These are phyloP conservation scores for Drosophila orena DNA, from an alignment of 1,140 invertebrate species.

Conservation along the genomic window DNA sequence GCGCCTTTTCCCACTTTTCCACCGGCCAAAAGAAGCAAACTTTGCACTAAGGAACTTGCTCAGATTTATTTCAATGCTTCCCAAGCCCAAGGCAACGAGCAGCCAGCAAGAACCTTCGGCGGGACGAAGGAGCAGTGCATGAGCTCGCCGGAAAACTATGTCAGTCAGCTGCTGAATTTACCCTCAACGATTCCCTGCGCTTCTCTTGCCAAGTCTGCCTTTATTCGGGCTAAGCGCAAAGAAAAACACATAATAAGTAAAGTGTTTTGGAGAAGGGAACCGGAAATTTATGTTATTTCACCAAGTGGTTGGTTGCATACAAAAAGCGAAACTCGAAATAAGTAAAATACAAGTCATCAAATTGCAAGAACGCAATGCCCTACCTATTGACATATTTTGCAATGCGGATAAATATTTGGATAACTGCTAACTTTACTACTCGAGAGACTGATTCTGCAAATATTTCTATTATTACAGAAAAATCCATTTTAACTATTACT, in stretches of 20 bases:
- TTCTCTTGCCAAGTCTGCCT: conserved; percentile 16
- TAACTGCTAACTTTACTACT: not conserved
- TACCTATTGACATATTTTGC: not conserved
- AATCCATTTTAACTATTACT: no score
- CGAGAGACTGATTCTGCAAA: no score
- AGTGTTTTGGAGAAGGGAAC: conserved; percentile 50
- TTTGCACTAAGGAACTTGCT: conserved; percentile 58
- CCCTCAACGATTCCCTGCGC: not conserved
- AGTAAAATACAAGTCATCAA: conserved; percentile 24
- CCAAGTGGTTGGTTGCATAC: conserved; percentile 59
- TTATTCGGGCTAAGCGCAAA: conserved; percentile 52
- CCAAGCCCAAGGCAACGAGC: conserved; percentile 35
- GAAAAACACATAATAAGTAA: conserved; percentile 70
- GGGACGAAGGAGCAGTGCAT: conserved; percentile 22
- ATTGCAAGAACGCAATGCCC: no score
- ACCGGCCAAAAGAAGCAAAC: conserved; percentile 40
- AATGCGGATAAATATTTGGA: not conserved
- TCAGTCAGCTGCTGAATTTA: conserved; percentile 44
- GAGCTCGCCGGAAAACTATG: conserved; percentile 46
- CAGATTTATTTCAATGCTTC: conserved; percentile 75
- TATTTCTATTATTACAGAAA: no score
- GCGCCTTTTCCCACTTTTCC: conserved; percentile 7
- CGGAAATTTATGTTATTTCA: conserved; percentile 68
- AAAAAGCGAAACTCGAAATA: conserved; percentile 9
- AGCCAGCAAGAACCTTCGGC: conserved; percentile 37